Conservation (phyloP, 2,888 invertebrate species). For the Papilio elwesi region DNA sequence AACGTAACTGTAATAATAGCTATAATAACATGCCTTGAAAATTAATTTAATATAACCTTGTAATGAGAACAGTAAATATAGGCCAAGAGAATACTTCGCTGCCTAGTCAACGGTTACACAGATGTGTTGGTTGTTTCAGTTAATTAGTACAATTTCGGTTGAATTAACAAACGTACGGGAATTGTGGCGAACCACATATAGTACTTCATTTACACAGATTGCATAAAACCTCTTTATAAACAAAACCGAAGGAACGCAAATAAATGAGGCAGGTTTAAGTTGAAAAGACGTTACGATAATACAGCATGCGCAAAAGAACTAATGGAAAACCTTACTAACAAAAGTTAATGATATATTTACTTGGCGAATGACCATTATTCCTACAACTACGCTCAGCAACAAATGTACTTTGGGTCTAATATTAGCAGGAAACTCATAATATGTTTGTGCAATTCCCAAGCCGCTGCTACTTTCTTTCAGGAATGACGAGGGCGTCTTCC, state of each 20-base stretch:
- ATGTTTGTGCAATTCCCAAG: no score
- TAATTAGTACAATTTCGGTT: constrained; percentile 20
- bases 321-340: neutral
- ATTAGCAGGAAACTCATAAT: no score
- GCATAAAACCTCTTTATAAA: constrained; percentile 10
- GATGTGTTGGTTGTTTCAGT: constrained; percentile 18
- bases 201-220: constrained; percentile 20
- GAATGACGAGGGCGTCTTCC: no score
- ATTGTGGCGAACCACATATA: constrained; percentile 1
- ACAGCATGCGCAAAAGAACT: neutral
- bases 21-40: constrained; percentile 3
- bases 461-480: no score
- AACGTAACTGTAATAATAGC: neutral
- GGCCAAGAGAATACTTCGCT: constrained; percentile 3
- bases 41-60: neutral
- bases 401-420: neutral
- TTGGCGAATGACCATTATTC: neutral
- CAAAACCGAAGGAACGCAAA: constrained; percentile 20
- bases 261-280: constrained; percentile 22
- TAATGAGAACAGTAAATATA: constrained; percentile 5
- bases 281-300: constrained; percentile 1
- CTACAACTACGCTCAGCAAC: neutral
- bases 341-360: constrained; percentile 16
- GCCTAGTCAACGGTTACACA: constrained; percentile 1
- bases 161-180: constrained; percentile 10